Evolutionary conservation across 2,888 invertebrate species (phyloP).

Genomic region (Julus scanicus): DNA sequence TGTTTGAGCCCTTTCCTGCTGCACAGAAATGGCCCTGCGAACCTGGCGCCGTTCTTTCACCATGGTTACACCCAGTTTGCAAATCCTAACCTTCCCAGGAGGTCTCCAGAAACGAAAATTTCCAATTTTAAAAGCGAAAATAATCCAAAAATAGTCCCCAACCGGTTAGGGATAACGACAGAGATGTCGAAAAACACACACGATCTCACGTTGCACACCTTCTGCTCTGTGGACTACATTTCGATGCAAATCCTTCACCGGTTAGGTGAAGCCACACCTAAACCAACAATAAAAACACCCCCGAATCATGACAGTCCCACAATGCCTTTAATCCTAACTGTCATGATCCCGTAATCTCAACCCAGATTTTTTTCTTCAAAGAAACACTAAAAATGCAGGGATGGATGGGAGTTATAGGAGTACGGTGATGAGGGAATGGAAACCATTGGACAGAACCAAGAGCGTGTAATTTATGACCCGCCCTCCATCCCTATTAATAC

Average conservation of each 20-base stretch:
- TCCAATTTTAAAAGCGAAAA: background rate
- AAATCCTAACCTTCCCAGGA: background rate
- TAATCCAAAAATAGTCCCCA: constrained; percentile 16
- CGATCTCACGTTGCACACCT: background rate
- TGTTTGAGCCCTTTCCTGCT: constrained; percentile 13
- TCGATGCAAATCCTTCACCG: background rate
- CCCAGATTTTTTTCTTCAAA: background rate
- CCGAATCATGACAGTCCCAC: background rate
- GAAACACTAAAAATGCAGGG: background rate
- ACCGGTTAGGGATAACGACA: background rate
- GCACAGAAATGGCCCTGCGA: background rate
- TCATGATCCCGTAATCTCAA: background rate
- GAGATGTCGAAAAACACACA: background rate
- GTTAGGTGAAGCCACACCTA: constrained; percentile 30
- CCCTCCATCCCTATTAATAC: background rate
- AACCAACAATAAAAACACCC: constrained; percentile 39
- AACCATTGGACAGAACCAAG: background rate
- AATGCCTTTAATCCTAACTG: background rate
- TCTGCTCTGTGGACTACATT: background rate
- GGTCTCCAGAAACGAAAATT: background rate
- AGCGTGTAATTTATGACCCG: background rate
- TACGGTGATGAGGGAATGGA: background rate
- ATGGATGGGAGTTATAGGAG: background rate
- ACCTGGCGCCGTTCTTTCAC: background rate
- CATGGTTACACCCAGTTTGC: background rate